phyloP scores from a whole-genome alignment of 2,888 invertebrate genomes.

The Rhagium mordax region DNA sequence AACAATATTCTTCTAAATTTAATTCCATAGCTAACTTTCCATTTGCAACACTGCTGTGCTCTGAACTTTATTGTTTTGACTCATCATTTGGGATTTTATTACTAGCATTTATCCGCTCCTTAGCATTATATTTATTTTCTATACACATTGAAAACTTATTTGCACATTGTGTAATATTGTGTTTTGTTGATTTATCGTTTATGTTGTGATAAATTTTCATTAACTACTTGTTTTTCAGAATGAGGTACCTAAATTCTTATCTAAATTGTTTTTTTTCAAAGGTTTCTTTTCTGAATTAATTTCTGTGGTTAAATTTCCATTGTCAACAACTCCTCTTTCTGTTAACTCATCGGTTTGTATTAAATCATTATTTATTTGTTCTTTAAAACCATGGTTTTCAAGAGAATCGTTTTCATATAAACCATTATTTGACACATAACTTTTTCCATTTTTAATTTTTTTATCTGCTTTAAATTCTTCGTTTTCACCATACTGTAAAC shows the following conservation, averaged over 20 bases:
- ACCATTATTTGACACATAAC: not conserved
- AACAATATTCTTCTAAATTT: not conserved
- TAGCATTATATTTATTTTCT: not conserved
- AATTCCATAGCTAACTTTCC: not conserved
- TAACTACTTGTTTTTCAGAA: too few species aligned
- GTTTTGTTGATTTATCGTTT: too few species aligned
- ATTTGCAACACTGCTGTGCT: not conserved
- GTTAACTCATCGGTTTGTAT: not conserved
- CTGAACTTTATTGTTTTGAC: not conserved
- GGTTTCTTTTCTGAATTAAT: not conserved
- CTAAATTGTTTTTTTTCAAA: too few species aligned
- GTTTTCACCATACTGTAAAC: not conserved
- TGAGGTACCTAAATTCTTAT: too few species aligned
- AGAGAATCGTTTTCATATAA: not conserved
- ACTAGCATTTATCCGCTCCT: not conserved
- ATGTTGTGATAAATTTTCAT: too few species aligned
- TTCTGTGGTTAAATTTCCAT: not conserved
- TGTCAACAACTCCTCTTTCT: not conserved
- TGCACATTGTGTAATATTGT: too few species aligned
- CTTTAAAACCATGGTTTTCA: not conserved
- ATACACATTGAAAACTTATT: too few species aligned
- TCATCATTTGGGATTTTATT: not conserved
- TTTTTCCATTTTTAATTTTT: too few species aligned
- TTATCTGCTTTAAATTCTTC: not conserved
- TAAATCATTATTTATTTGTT: not conserved